These are phyloP conservation scores for Stratiomys singularior DNA, from an alignment of 2,888 invertebrate genomes.

Conservation along the genomic window DNA sequence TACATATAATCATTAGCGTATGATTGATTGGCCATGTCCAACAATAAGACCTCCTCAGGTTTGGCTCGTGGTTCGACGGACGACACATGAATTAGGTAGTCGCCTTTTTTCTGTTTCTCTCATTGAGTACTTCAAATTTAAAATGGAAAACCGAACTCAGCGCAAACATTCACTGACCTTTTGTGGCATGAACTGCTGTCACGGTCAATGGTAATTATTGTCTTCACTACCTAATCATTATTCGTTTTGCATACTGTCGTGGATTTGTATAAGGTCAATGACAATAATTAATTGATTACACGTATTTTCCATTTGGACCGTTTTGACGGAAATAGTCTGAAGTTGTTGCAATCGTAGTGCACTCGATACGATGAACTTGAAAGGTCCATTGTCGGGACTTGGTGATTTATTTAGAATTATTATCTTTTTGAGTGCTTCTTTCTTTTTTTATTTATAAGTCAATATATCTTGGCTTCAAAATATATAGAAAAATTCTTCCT, in stretches of 20 bases:
- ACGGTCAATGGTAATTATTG: conserved; percentile 35
- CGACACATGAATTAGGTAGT: not conserved
- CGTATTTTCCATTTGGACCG: not conserved
- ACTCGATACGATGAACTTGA: too few relatives aligned
- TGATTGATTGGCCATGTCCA: conserved; percentile 25
- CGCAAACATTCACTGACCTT: conserved; percentile 19
- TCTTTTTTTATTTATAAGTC: too few relatives aligned
- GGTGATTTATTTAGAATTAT: too few relatives aligned
- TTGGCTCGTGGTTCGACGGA: not conserved
- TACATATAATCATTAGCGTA: not conserved
- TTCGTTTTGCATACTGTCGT: conserved; percentile 14
- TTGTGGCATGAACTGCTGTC: not conserved
- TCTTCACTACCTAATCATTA: not conserved
- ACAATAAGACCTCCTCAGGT: not conserved
- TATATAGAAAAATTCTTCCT: too few relatives aligned
- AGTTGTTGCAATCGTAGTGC: too few relatives aligned
- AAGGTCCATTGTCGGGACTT: too few relatives aligned
- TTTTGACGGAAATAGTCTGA: too few relatives aligned
- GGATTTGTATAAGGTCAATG: conserved; percentile 11
- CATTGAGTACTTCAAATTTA: not conserved
- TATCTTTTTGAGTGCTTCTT: too few relatives aligned
- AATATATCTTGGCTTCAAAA: too few relatives aligned
- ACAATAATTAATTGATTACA: conserved; percentile 17
- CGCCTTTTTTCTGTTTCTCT: not conserved
- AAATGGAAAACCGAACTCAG: not conserved